Conservation (phyloP, 2,888 invertebrate species). For the Psylliodes chrysocephalus region DNA sequence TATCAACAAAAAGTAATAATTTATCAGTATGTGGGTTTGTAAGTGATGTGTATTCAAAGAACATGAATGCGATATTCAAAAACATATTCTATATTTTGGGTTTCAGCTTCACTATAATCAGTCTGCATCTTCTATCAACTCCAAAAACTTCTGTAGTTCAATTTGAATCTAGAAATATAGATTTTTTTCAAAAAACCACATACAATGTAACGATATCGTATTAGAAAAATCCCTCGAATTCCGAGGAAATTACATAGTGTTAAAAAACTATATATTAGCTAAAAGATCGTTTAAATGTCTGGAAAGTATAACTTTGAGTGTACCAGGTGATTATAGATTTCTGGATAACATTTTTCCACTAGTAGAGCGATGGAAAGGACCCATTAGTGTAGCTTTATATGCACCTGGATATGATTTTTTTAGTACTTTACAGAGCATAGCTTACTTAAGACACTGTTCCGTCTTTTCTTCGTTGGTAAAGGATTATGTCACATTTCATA, state of each 20-base stretch:
- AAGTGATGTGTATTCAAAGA: no score
- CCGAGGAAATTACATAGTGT: constrained; percentile 73
- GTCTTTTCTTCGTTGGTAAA: constrained; percentile 75
- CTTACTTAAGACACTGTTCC: constrained; percentile 79
- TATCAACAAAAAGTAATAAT: no score
- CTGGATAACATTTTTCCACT: constrained; percentile 85
- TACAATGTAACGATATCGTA: constrained; percentile 31
- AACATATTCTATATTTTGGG: no score
- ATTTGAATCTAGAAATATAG: no score
- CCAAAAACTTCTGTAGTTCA: no score
- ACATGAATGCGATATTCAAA: no score
- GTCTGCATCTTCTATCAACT: no score
- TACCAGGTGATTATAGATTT: constrained; percentile 69
- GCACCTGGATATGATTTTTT: constrained; percentile 83
- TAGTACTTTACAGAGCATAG: constrained; percentile 78
- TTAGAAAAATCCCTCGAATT: constrained; percentile 34
- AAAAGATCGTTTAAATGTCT: constrained; percentile 39
- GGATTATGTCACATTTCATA: constrained; percentile 83
- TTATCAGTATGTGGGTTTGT: no score
- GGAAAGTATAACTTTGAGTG: constrained; percentile 48
- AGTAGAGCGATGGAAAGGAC: constrained; percentile 84
- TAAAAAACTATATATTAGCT: constrained; percentile 80
- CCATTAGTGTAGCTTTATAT: constrained; percentile 84
- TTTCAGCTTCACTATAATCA: no score
- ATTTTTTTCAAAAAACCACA: neutral